Base-by-base conservation (phyloP, 1,140 invertebrate genomes). In the Lepidurus packardi region DNA sequence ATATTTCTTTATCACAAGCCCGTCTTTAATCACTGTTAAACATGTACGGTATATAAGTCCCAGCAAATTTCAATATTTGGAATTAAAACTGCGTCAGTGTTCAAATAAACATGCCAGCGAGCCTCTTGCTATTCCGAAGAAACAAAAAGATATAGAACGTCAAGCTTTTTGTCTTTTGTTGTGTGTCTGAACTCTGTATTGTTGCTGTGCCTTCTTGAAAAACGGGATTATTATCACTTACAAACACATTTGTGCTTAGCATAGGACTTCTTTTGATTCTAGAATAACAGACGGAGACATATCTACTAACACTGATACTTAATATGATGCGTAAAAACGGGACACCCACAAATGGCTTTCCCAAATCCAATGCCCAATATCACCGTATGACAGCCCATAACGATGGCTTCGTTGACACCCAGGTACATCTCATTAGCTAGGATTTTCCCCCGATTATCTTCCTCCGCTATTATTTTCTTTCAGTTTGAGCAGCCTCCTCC, bases 401-500 rank as follows among this genome's bases (percentile, higher is more conserved):
- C 45, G 78, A 78, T 45, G 78, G 78, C 7, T 78, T 74, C 53
- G 78, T 75, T 24, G 78, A 78, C 11, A 78, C 75, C 43, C 78
- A 78, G 78, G 78, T 78, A 78, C 13, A 7, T 24, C n/a, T 16
- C n/a, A 73, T 16, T 73, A 42, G 44, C 21, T 53, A 16, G 25
- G 10, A 73, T 65, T 10, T 10, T n/a, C 10, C 43, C 16, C 13
- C 1, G 8, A 44, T 44, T 21, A 44, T 16, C 16, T 25, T 44
- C 43, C 34, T 34, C 2, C 47, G 43, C 21, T 76, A 7, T 43
- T 65, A 79, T 82, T 76, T 78, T 77, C 77, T 85, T 84, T 73
- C 81, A 91, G 89, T 90, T 90, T 86, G 83, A 88, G 80, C 85
- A 83, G 80, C 88, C 88, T 74, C 87, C 88, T 4, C 84, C 87